Base-by-base conservation (phyloP, 2,113 vertebrate genomes). In the Charina bottae region DNA sequence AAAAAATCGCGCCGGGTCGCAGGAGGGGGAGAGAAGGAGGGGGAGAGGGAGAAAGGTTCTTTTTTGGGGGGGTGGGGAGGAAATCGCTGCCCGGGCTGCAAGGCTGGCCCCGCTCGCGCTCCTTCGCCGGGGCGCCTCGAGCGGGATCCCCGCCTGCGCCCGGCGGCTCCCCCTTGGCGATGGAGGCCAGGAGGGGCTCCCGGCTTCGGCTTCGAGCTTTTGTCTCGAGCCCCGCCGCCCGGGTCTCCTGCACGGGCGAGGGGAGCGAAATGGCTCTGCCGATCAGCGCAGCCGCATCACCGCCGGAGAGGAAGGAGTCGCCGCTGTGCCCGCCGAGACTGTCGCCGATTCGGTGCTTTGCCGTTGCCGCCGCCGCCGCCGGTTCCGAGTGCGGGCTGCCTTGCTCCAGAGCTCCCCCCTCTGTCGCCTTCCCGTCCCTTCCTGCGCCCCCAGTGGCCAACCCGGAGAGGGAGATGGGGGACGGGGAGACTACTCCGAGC, bases 251-350 rank as follows among this genome's bases (percentile, higher is more conserved):
- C 42, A 21, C 83, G 42, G 62, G 10, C 62, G 62, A 68, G 13
- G 62, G 0, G 21, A 2, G 3, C 8, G 24, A 89, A 91, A 91
- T 88, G 88, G 92, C 92, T 4, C 93, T 94, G 96, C 96, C 95
- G 96, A 95, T 95, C 95, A 89, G 85, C 90, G 96, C 94, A 94
- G 91, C 93, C 93, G 64, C 88, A 53, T 83, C 93, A 83, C 90
- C 83, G 88, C 93, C 92, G 89, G 90, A 83, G n/a, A 10, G 33
- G 93, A 93, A 42, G 42, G 42, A 42, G 84, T 28, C 13, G 94
- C 94, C 53, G 96, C 91, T 15, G 26, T n/a, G 62, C 62, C 62
- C 85, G 78, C 90, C 84, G 93, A 89, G 83, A 89, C 93, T 90
- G 92, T 19, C 24, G 46, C 59, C 87, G 42, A 6, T 21, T 53